These are phyloP conservation scores for Tipula confusa DNA, from an alignment of 2,888 invertebrate genomes.

Conservation along the genomic window DNA sequence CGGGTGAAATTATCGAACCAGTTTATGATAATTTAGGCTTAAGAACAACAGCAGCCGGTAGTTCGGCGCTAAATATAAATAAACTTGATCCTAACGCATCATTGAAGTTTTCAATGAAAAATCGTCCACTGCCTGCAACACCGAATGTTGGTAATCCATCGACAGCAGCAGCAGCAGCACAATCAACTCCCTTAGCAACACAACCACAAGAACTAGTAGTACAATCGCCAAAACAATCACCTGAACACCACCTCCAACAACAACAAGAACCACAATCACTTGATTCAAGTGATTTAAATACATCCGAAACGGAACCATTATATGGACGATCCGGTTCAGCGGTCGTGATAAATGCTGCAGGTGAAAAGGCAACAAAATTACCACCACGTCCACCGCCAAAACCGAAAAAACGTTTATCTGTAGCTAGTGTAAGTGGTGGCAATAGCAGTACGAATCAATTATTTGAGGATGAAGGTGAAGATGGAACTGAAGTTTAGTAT, in stretches of 20 bases:
- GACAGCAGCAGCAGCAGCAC: slow-evolving; percentile 41
- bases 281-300: slow-evolving; percentile 29
- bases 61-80: slow-evolving; percentile 71
- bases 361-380: slow-evolving; percentile 56
- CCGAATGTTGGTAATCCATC: slow-evolving; percentile 48
- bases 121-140: slow-evolving; percentile 62
- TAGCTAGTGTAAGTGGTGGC: slow-evolving; percentile 48
- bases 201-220: slow-evolving; percentile 45
- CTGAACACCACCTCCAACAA: slow-evolving; percentile 43
- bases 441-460: slow-evolving; percentile 62
- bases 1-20: slow-evolving; percentile 61
- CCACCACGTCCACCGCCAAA: slow-evolving; percentile 81
- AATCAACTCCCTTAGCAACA: slow-evolving; percentile 37
- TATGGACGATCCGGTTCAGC: slow-evolving; percentile 44
- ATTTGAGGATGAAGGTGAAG: slow-evolving; percentile 84
- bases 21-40: slow-evolving; percentile 82
- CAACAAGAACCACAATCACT: neutral
- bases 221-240: slow-evolving; percentile 39
- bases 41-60: slow-evolving; percentile 82
- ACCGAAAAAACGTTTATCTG: slow-evolving; percentile 69
- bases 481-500: slow-evolving; percentile 78
- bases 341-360: slow-evolving; percentile 52
- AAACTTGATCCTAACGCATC: slow-evolving; percentile 55
- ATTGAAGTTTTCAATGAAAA: slow-evolving; percentile 55
- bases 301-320: slow-evolving; percentile 46